Evolutionary conservation across 2,797 vertebrate genomes (phyloP), one percentile per base, ranked within the genome.

Genomic region (Aselliscus stoliczkanus): DNA sequence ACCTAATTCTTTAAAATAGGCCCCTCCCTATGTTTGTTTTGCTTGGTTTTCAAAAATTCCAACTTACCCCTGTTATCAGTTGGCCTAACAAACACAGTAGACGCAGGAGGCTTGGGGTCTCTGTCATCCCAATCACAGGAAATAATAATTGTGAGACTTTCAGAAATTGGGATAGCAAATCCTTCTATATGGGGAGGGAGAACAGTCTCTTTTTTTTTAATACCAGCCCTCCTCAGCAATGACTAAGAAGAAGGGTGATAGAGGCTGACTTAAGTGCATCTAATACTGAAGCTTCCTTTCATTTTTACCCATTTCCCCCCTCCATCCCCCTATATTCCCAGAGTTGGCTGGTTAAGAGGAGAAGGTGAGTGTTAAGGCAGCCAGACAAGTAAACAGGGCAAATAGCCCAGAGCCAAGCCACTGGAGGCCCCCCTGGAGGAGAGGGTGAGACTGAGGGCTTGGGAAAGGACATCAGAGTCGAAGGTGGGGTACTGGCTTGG

Each of bases 401-500:
- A 87, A 92, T 3, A 54, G 92, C 91, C 73, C 42, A 79, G 72
- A 58, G 73, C 75, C 62, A 64, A 69, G 84, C 52, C 90, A 86
- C 81, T 76, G 60, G 58, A 87, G 91, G 54, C 73, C 75, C 90
- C 52, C 39, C 52, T 62, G 60, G 87, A 88, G 56, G 56, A 88
- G n/a, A 85, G 72, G 42, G 67, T 94, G 47, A 96, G 83, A 76
- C 18, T 60, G 52, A 60, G 39, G 94, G 65, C 37, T 85, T 64
- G 25, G 39, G 44, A 67, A 69, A 97, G 47, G 69, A 52, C 70
- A 82, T 99, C 98, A 99, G 87, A 99, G 98, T 97, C 99, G 99
- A 92, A 99, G 98, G 34, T 99, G 99, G 80, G 99, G 99, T 89
- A 99, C 82, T 3, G 99, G 99, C 98, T 99, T 99, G 97, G 99